A percentile compares a stretch with the other conserved stretches of the same genome.
Conservation (phyloP, 2,888 invertebrate species). For the Zygothrica quintamaculata region DNA sequence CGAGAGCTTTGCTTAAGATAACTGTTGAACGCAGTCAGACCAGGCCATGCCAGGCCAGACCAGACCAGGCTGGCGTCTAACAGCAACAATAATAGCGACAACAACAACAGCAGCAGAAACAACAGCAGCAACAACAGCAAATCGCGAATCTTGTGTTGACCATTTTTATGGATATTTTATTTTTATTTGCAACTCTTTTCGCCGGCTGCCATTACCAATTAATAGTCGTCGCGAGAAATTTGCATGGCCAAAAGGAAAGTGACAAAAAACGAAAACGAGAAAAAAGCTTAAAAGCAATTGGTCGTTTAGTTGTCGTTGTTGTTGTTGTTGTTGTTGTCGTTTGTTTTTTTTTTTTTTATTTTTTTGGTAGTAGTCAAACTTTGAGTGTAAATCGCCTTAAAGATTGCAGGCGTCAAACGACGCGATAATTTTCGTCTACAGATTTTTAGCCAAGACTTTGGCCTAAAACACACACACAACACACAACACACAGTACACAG, state of each 20-base stretch:
- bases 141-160: slow-evolving; percentile 60
- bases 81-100: neutral
- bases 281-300: slow-evolving; percentile 17
- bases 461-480: too few species aligned
- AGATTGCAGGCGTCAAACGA: slow-evolving; percentile 56
- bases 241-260: slow-evolving; percentile 74
- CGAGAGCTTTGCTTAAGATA: slow-evolving; percentile 50
- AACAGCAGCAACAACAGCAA: slow-evolving; percentile 35
- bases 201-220: slow-evolving; percentile 73
- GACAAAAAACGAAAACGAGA: slow-evolving; percentile 50
- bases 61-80: slow-evolving; percentile 10
- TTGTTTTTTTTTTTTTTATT: too few species aligned
- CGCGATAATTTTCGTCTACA: slow-evolving; percentile 54
- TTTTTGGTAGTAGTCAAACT: slow-evolving; percentile 32
- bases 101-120: slow-evolving; percentile 4
- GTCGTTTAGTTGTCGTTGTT: neutral
- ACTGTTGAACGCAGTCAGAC: slow-evolving; percentile 24
- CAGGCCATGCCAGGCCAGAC: slow-evolving; percentile 29
- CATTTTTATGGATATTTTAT: slow-evolving; percentile 71
- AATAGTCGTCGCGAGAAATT: slow-evolving; percentile 75
- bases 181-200: slow-evolving; percentile 30
- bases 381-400: slow-evolving; percentile 48
- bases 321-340: too few species aligned
- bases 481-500: too few species aligned
- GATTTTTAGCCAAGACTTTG: slow-evolving; percentile 18